Base-by-base conservation (phyloP, 2,797 vertebrate genomes). In the Steatocranus sp. region DNA sequence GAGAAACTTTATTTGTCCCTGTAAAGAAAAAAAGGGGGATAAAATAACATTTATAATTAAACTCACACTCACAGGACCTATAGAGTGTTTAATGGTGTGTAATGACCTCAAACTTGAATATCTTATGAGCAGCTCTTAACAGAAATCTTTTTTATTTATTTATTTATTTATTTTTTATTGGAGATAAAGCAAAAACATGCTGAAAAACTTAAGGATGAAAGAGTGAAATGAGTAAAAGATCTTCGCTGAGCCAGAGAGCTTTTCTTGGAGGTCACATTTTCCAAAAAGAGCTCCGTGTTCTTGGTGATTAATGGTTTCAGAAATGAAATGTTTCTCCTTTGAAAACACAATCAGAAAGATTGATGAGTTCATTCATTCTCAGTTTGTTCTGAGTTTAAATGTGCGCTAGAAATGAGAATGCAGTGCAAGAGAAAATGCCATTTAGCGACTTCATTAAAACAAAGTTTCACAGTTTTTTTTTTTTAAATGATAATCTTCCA, bases 1-100 rank as follows among this genome's bases (percentile, higher is more conserved):
- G 30, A 66, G 76, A 46, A 38, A 18, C 54, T 58, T 79, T 82
- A 79, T 88, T 81, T 82, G 73, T 91, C 76, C 20, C 50, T 20
- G 18, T 5, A n/a, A 75, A 70, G 54, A 50, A 14, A 51, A 49
- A 61, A 27, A 25, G 27, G n/a, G 5, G 12, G 7, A 20, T 43
- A 49, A 74, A 58, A 54, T n/a, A 79, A 77, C 84, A 23, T 15
- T 18, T 41, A 27, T 74, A 43, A 20, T 86, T 63, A 51, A 20
- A 25, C 25, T 23, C 4, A 3, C 76, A 38, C 78, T 70, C 38
- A 2, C 5, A 61, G 75, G 80, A 73, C 79, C 68, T 61, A 14
- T 78, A 38, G 41, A 77, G 53, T 66, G 36, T 51, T 78, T 15
- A 30, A 36, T 75, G 27, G 79, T 76, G 46, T 6, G n/a, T 81